phyloP scores from a whole-genome alignment of 2,113 vertebrate genomes.

The Cavia porcellus region DNA sequence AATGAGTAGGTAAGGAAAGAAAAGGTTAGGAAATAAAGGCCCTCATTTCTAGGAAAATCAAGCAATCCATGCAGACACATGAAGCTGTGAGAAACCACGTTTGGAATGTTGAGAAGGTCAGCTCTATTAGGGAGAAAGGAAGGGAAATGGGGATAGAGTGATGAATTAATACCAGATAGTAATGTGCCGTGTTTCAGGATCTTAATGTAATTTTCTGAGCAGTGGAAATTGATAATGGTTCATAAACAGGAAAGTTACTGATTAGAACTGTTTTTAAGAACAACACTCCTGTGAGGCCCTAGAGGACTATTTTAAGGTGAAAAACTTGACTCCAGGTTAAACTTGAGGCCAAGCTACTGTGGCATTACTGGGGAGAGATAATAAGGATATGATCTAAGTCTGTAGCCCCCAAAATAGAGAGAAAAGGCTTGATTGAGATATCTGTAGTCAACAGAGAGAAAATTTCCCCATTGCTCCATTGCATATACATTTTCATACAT shows the following conservation, averaged over 20 bases:
- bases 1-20: background rate
- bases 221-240: conserved; percentile 6
- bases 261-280: conserved; percentile 15
- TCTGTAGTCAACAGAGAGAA: background rate
- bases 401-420: background rate
- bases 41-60: background rate
- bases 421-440: background rate
- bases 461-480: background rate
- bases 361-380: background rate
- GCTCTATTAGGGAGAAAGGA: background rate
- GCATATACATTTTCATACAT: background rate
- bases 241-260: conserved; percentile 23
- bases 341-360: too few species aligned
- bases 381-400: background rate
- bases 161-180: background rate
- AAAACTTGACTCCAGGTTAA: background rate
- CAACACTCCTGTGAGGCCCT: background rate
- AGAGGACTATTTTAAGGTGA: background rate
- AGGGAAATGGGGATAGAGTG: background rate
- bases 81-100: background rate
- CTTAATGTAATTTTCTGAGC: conserved; percentile 33
- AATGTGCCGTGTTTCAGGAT: background rate
- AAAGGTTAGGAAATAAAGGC: background rate
- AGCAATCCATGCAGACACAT: background rate
- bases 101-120: background rate